phyloP scores from a whole-genome alignment of 2,888 invertebrate species.

The Phaonia tiefii region DNA sequence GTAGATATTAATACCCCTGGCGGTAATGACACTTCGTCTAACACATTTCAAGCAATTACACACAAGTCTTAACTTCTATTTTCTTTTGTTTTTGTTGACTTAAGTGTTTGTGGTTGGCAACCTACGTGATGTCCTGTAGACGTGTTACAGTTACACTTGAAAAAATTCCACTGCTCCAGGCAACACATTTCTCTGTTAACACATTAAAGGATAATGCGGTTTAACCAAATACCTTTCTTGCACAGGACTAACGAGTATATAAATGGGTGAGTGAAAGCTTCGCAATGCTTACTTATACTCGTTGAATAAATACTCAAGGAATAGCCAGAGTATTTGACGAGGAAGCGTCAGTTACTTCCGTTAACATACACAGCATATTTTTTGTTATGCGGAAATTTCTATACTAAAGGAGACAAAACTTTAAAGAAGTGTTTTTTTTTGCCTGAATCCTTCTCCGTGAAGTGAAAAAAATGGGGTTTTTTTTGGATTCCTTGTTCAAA shows the following conservation, averaged over 20 bases:
- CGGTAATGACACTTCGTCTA: no score
- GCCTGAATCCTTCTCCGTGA: no score
- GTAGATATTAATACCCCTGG: no score
- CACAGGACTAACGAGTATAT: no score
- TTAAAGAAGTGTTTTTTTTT: constrained; percentile 2
- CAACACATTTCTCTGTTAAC: constrained; percentile 6
- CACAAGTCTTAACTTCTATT: no score
- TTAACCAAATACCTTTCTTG: background rate
- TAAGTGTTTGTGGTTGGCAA: no score
- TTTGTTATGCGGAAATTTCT: constrained; percentile 48
- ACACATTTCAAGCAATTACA: constrained; percentile 15
- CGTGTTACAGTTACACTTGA: constrained; percentile 26
- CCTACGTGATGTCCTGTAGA: constrained; percentile 39
- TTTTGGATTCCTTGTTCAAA: no score
- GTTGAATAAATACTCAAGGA: constrained; percentile 13
- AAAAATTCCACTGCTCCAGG: constrained; percentile 12
- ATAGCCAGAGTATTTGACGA: constrained; percentile 21
- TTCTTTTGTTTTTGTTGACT: no score
- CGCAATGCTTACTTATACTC: constrained; percentile 54
- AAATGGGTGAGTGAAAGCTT: constrained; percentile 57
- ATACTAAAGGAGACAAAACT: background rate
- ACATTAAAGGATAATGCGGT: constrained; percentile 3
- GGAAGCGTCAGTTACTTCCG: constrained; percentile 58
- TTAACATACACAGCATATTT: constrained; percentile 40
- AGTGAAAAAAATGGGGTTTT: no score